Evolutionary conservation across 2,113 vertebrate genomes (phyloP).

Genomic region (Psephotus haematonotus): DNA sequence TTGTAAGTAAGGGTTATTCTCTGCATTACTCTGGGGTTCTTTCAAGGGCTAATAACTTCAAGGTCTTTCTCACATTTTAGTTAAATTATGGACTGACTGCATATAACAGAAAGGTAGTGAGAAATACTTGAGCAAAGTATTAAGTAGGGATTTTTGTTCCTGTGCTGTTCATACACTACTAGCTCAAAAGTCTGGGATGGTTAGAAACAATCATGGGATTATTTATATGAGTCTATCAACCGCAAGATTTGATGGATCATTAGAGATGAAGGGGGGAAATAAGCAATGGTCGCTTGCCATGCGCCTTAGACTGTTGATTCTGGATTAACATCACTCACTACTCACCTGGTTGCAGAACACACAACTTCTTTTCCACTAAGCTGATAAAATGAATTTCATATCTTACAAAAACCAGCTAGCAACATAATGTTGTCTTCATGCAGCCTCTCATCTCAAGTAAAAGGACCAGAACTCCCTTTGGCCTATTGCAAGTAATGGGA

Average conservation of each 20-base stretch:
- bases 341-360: background rate
- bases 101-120: background rate
- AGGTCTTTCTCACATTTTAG: background rate
- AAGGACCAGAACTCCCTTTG: background rate
- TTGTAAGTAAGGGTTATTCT: background rate
- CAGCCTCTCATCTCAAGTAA: background rate
- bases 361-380: background rate
- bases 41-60: background rate
- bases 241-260: background rate
- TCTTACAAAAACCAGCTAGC: background rate
- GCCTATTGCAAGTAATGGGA: background rate
- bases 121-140: background rate
- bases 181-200: background rate
- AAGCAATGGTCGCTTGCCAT: fast-evolving
- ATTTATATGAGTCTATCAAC: background rate
- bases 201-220: background rate
- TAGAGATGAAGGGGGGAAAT: background rate
- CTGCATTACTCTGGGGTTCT: background rate
- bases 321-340: background rate
- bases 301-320: background rate
- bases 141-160: background rate
- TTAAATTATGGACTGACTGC: background rate
- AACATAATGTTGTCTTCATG: background rate
- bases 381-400: background rate
- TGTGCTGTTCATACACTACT: background rate